These are phyloP conservation scores for Folsomia manolachei DNA, from an alignment of 2,888 invertebrate species.

Conservation along the genomic window DNA sequence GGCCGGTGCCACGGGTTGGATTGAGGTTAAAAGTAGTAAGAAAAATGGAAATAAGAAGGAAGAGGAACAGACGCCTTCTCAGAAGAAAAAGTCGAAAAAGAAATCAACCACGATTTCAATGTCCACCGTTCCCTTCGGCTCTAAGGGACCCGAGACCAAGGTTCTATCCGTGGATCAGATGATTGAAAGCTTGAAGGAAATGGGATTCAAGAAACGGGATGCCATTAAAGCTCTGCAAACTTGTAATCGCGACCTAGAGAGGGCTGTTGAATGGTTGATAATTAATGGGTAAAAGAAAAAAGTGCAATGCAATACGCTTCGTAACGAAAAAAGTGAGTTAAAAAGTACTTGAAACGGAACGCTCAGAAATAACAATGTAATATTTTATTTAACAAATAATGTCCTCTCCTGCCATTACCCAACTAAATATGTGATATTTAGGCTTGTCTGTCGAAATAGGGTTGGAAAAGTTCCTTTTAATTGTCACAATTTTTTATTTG, in stretches of 20 bases:
- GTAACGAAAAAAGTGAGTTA: neutral
- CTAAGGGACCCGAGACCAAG: neutral
- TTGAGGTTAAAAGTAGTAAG: slow-evolving; percentile 37
- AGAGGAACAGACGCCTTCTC: neutral
- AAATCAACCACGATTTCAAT: neutral
- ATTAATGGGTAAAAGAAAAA: too few species aligned
- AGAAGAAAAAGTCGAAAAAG: slow-evolving; percentile 3
- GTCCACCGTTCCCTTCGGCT: neutral
- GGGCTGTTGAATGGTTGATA: slow-evolving; percentile 46
- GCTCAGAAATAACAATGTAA: too few species aligned
- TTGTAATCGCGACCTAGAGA: slow-evolving; percentile 43
- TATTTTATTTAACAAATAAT: too few species aligned
- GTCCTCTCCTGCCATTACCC: too few species aligned
- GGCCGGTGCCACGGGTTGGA: slow-evolving; percentile 30
- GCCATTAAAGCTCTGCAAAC: slow-evolving; percentile 41
- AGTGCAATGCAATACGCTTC: neutral
- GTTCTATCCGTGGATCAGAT: slow-evolving; percentile 42
- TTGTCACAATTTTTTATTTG: too few species aligned
- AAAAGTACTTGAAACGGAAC: neutral
- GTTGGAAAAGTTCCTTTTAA: too few species aligned
- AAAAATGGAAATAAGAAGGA: slow-evolving; percentile 17
- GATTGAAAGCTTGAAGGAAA: slow-evolving; percentile 39
- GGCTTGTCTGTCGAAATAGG: too few species aligned
- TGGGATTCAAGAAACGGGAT: slow-evolving; percentile 45
- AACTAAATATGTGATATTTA: too few species aligned